Percentiles rank a stretch among this genome's conserved stretches.
These are phyloP conservation scores for Bambusicola thoracicus DNA, from an alignment of 2,113 vertebrate species.

Conservation along the genomic window DNA sequence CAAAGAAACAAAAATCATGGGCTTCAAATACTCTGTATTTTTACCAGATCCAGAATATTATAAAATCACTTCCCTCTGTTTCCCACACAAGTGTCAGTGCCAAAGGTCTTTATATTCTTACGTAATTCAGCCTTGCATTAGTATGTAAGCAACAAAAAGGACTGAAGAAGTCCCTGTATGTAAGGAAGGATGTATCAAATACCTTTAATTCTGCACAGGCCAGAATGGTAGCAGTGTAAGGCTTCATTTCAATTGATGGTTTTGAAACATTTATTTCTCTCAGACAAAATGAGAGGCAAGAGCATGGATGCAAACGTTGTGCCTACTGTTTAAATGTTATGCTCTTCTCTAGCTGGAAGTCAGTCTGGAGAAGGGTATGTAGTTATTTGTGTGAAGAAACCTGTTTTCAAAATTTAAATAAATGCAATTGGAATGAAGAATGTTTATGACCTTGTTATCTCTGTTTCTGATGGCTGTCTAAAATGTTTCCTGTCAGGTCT, in stretches of 20 bases:
- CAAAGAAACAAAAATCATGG: background rate
- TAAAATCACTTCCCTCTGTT: background rate
- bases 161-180: background rate
- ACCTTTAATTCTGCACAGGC: background rate
- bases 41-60: background rate
- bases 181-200: background rate
- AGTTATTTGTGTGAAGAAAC: background rate
- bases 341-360: background rate
- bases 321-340: background rate
- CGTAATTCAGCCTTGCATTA: background rate
- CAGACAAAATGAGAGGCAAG: background rate
- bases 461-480: background rate
- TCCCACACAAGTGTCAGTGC: background rate
- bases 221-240: background rate
- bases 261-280: background rate
- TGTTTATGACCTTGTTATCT: background rate
- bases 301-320: too few relatives aligned
- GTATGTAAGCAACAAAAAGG: background rate
- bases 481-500: background rate
- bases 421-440: background rate
- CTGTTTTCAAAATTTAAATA: background rate
- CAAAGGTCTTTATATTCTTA: background rate
- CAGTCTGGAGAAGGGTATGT: background rate
- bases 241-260: background rate
- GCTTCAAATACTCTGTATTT: background rate